These are phyloP conservation scores for Decapterus maruadsi DNA, from an alignment of 2,797 vertebrate genomes.

Conservation along the genomic window DNA sequence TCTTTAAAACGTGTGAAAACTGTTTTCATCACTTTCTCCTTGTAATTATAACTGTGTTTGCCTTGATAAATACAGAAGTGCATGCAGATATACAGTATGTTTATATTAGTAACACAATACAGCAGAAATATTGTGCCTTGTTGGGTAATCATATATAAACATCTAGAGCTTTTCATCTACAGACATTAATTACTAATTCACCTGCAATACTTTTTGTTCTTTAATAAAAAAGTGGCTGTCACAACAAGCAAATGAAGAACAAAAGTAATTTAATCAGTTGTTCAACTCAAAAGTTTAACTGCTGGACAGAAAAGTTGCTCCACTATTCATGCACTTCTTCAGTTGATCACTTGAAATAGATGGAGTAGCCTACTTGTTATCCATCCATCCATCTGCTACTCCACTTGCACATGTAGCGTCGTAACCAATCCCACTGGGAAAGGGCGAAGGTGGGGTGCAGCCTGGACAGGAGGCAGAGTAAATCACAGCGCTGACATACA, in stretches of 20 bases:
- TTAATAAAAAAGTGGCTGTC: background rate
- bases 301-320: too few species aligned
- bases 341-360: too few species aligned
- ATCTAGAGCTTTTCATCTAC: background rate
- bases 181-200: background rate
- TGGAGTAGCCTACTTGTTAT: too few species aligned
- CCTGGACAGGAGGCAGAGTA: too few species aligned
- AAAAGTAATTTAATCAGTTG: too few species aligned
- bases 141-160: background rate
- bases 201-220: background rate
- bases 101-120: background rate
- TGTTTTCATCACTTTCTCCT: background rate
- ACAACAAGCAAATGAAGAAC: background rate
- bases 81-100: background rate
- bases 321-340: too few species aligned
- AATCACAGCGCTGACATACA: too few species aligned
- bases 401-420: too few species aligned
- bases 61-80: conserved; percentile 3
- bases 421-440: too few species aligned
- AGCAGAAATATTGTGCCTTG: background rate
- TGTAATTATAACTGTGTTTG: background rate
- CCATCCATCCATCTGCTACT: too few species aligned
- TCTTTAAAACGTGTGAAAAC: background rate
- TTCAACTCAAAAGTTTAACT: too few species aligned
- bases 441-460: too few species aligned